Evolutionary conservation across 2,113 vertebrate genomes (phyloP), one percentile per base, ranked within the genome.

Genomic region (Sminthopsis crassicaudata): DNA sequence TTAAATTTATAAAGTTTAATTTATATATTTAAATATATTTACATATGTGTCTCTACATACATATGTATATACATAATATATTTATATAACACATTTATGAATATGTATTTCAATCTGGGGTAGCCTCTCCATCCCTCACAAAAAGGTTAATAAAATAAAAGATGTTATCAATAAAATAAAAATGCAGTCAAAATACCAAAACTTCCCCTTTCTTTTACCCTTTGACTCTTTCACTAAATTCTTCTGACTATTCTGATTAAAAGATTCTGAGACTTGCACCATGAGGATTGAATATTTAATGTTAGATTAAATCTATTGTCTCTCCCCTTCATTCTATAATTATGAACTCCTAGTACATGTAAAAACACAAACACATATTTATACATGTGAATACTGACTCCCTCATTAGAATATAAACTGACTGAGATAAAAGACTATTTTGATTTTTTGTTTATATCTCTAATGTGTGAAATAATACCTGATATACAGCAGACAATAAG

Each of bases 61-160:
- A 1, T 91, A 14, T 53, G n/a, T 26, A 50, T 42, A 89, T 25
- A 92, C 93, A 90, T 51, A 60, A 94, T 92, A 93, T 25, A 84
- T 42, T 84, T 84, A 84, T 84, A 84, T 84, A 84, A 42, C 5
- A 84, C 1, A 22, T 42, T 42, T 42, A 84, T 84, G 67, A 84
- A 84, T 84, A 84, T 84, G 67, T 23, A 84, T 84, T 42, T 84
- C 19, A n/a, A 84, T 84, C 67, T 84, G n/a, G n/a, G 36, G 19
- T 84, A 84, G 42, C 2, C 67, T n/a, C n/a, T 84, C n/a, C 67
- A 76, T n/a, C 36, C 36, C 6, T 42, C 67, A 42, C n/a, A 84
- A 42, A 67, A 84, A 84, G 67, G 36, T 7, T 42, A 84, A 84
- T 22, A 84, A 42, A 84, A 84, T 42, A 42, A 84, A n/a, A 23